Base-by-base conservation (phyloP, 2,888 invertebrate species). In the Noctuana brunneofusca region DNA sequence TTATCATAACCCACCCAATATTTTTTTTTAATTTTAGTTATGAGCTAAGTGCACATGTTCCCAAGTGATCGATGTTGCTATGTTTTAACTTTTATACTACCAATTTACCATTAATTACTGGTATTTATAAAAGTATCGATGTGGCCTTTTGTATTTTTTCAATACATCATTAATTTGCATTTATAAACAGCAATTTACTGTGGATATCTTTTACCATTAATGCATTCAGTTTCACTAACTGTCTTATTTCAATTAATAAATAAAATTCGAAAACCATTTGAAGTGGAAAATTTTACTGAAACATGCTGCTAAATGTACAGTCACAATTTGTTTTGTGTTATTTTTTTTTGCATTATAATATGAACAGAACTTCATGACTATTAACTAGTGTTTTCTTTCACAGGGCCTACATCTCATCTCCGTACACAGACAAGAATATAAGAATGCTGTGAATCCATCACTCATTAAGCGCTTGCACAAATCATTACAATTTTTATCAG, bases 391-490 rank as follows among this genome's bases (percentile, higher is more conserved):
- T 22, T 75, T 69, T 75, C 71, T 75, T 75, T 93, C 92, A 35
- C 93, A 94, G 94, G 83, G 92, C 92, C 71, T 94, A 94, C 92
- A 94, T 94, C 83, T 92, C 93, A 76, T 94, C 94, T 75, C 94
- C 94, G 65, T 92, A 92, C 83, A 92, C 93, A 66, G 94, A 94
- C 86, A 94, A 93, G 82, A 94, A 94, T 78, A 89, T 94, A 84
- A 89, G 93, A 81, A 92, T 93, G 92, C 85, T 93, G 87, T 93
- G 87, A 92, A 81, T 69, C 66, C 65, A 71, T 68, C 63, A 67
- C 62, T 49, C 56, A 55, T 60, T 58, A 71, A 71, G 68, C 75
- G 79, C 80, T 84, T 83, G 82, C 82, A 81, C 80, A 81, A 80
- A 76, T 63, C 67, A 72, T 75, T 71, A 56, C 48, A 24, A 60